These are phyloP conservation scores for Hetaerina americana DNA, from an alignment of 1,140 invertebrate species.

Conservation along the genomic window DNA sequence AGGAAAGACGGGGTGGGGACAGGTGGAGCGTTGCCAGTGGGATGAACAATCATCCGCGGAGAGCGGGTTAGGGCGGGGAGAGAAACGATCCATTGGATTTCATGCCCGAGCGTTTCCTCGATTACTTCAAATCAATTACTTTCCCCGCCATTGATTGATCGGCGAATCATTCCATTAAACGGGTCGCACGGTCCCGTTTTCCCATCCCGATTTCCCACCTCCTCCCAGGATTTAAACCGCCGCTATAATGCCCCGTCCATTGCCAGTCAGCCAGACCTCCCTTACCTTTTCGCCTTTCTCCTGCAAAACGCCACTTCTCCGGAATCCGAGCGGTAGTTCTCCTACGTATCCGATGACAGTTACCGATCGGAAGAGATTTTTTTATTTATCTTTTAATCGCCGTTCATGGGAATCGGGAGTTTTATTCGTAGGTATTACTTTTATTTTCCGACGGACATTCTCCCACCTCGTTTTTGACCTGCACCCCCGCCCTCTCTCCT, in stretches of 20 bases:
- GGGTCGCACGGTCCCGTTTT: neutral
- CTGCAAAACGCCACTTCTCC: too few relatives aligned
- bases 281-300: too few relatives aligned
- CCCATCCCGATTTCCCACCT: neutral
- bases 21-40: too few relatives aligned
- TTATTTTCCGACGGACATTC: neutral
- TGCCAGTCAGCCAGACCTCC: too few relatives aligned
- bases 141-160: neutral
- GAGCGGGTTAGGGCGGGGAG: neutral
- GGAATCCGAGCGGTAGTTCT: too few relatives aligned
- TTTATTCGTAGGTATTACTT: neutral
- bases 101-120: neutral
- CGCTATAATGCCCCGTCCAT: too few relatives aligned
- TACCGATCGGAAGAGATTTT: too few relatives aligned
- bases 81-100: neutral
- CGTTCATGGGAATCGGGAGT: too few relatives aligned
- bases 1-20: neutral
- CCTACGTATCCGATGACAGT: too few relatives aligned
- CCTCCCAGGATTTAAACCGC: too few relatives aligned
- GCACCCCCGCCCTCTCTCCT: neutral
- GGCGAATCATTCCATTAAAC: neutral
- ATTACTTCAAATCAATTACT: slow-evolving; percentile 1
- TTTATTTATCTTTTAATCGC: too few relatives aligned
- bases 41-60: neutral
- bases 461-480: too few relatives aligned